Conservation (phyloP, 1,140 invertebrate species). For the Pseudomyrmex gracilis region DNA sequence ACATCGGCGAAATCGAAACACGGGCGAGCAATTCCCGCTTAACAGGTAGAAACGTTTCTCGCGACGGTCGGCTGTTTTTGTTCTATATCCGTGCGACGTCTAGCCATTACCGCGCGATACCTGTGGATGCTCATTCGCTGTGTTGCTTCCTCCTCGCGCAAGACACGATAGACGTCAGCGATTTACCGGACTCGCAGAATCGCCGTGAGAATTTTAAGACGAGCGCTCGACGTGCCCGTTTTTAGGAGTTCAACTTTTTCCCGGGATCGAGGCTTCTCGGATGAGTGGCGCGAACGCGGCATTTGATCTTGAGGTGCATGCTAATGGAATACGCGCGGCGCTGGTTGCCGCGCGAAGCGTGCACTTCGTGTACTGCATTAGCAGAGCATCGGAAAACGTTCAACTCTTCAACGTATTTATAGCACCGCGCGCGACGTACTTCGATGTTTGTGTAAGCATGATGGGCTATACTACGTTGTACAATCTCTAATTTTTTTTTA, state of each 20-base stretch:
- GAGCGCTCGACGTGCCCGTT: slow-evolving; percentile 62
- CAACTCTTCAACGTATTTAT: slow-evolving; percentile 17
- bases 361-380: slow-evolving; percentile 61
- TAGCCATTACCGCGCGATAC: slow-evolving; percentile 14
- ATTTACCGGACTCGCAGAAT: slow-evolving; percentile 43
- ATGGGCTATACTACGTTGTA: no score
- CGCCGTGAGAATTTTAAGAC: slow-evolving; percentile 69
- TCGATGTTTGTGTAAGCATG: no score
- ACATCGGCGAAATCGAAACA: neutral
- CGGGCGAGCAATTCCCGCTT: neutral
- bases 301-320: slow-evolving; percentile 68
- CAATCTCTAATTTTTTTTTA: no score
- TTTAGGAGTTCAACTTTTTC: slow-evolving; percentile 71
- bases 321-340: slow-evolving; percentile 67
- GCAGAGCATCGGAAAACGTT: slow-evolving; percentile 53
- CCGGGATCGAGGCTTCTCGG: slow-evolving; percentile 66
- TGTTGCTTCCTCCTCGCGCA: slow-evolving; percentile 27
- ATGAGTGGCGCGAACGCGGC: slow-evolving; percentile 53
- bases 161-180: slow-evolving; percentile 43
- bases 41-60: slow-evolving; percentile 13
- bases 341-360: slow-evolving; percentile 40
- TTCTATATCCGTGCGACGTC: slow-evolving; percentile 30
- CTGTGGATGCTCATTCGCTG: no score
- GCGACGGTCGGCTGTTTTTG: slow-evolving; percentile 54
- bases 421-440: neutral